Evolutionary conservation across 2,888 invertebrate species (phyloP), one percentile per base, ranked within the genome.

Genomic region (Altica lythri): DNA sequence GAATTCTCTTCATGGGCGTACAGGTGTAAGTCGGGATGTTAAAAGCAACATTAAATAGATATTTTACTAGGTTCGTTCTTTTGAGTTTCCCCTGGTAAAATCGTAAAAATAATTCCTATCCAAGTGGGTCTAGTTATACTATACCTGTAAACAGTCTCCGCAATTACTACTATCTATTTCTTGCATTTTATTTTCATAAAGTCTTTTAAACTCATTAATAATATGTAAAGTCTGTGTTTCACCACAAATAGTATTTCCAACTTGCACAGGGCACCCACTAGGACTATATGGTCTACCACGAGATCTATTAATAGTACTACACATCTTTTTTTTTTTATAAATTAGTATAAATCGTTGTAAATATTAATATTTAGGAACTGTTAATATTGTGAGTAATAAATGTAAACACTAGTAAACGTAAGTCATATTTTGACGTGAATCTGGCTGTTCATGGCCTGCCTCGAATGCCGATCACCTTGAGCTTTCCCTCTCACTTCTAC

Each of bases 141-240:
- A 13, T 63, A 71, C 72, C 68, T 72, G 68, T 10, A 71, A 54
- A 47, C 68, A 70, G 63, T 80, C 78, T 14, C 77, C 78, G 22
- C 72, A 68, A n/a, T 78, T 79, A 8, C 75, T 69, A 17, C 68
- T 68, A 48, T 86, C 85, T 34, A 88, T 78, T 43, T 80, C 75
- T 25, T 78, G 75, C 72, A 89, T 77, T 55, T 84, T 80, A 29
- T 80, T 77, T 61, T 86, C 82, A 67, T 86, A 89, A 0, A 84
- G 76, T 47, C 76, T 73, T 68, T 83, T 85, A 59, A 89, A 83
- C 53, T 68, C 61, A 16, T 86, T 81, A 45, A 86, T 77, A 60
- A 86, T 80, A 37, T 70, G 75, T 47, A 83, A 75, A 16, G 79
- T 74, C 43, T 70, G 67, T 19, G 70, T 68, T 64, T 76, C 75